phyloP scores from a whole-genome alignment of 1,140 invertebrate species.

The Ceratoteleas bidentatus region DNA sequence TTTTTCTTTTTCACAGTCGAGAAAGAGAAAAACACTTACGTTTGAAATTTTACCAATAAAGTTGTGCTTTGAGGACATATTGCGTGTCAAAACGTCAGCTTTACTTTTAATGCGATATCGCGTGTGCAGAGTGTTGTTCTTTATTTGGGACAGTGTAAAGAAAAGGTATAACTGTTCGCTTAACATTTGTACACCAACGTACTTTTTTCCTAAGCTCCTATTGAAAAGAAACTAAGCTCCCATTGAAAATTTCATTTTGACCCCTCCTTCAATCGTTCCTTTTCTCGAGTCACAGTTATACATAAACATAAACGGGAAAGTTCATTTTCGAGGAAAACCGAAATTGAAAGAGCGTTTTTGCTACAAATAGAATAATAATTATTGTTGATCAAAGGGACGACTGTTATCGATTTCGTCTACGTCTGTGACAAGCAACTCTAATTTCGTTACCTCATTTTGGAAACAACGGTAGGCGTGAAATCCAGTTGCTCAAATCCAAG shows the following conservation, averaged over 20 bases:
- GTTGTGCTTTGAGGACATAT: conserved; percentile 44
- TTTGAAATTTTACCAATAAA: conserved; percentile 46
- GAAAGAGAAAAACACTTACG: conserved; percentile 45
- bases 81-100: conserved; percentile 39
- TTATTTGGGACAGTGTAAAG: conserved; percentile 10
- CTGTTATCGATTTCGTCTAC: no score
- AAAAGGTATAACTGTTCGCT: conserved; percentile 27
- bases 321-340: not conserved
- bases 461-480: conserved; percentile 79
- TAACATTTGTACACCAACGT: conserved; percentile 18
- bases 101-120: conserved; percentile 41
- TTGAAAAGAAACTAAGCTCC: no score
- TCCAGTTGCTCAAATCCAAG: conserved; percentile 77
- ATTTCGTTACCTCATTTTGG: conserved; percentile 79
- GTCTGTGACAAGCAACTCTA: not conserved
- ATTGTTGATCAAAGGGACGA: no score
- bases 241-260: no score
- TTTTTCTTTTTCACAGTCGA: conserved; percentile 35
- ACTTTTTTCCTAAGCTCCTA: not conserved
- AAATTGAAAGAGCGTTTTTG: conserved; percentile 12
- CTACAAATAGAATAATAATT: no score
- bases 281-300: not conserved
- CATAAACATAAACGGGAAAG: conserved; percentile 12
- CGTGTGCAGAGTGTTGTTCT: conserved; percentile 17
- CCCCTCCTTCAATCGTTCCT: not conserved